Conservation (phyloP, 2,113 vertebrate species). For the Emydocephalus ijimae region DNA sequence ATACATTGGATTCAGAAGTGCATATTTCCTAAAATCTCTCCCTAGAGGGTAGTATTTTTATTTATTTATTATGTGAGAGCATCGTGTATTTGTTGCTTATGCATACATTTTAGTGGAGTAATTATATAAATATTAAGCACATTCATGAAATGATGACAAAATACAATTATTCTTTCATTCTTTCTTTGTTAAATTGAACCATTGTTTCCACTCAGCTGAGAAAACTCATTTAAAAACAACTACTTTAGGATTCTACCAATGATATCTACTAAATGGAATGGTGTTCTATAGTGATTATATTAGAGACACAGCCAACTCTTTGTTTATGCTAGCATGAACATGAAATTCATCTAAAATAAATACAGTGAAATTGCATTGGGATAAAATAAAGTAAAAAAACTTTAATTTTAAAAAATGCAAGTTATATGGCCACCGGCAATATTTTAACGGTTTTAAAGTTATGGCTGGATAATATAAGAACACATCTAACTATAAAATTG, state of each 20-base stretch:
- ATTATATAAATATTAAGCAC: constrained; percentile 58
- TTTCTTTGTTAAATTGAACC: constrained; percentile 35
- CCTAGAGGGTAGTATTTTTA: constrained; percentile 58
- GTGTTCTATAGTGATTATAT: neutral
- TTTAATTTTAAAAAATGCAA: neutral
- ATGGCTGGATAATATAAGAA: neutral
- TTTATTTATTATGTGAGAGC: constrained; percentile 48
- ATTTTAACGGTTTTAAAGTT: neutral
- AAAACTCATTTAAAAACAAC: constrained; percentile 12
- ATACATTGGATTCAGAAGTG: constrained; percentile 62
- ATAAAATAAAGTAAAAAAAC: neutral
- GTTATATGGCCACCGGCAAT: neutral
- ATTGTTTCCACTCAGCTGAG: neutral
- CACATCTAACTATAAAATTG: neutral
- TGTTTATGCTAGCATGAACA: constrained; percentile 18
- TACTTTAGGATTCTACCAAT: neutral
- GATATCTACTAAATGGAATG: constrained; percentile 13
- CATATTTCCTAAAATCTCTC: constrained; percentile 60
- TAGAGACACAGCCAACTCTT: constrained; percentile 9
- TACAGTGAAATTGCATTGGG: constrained; percentile 7
- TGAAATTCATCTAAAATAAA: constrained; percentile 30
- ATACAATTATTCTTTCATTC: neutral
- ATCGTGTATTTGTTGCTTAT: constrained; percentile 64
- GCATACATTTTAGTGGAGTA: constrained; percentile 53
- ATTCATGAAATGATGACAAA: constrained; percentile 33